Percentiles rank a stretch among this genome's conserved stretches.
phyloP scores from a whole-genome alignment of 1,140 invertebrate species.

The Ladona fulva region DNA sequence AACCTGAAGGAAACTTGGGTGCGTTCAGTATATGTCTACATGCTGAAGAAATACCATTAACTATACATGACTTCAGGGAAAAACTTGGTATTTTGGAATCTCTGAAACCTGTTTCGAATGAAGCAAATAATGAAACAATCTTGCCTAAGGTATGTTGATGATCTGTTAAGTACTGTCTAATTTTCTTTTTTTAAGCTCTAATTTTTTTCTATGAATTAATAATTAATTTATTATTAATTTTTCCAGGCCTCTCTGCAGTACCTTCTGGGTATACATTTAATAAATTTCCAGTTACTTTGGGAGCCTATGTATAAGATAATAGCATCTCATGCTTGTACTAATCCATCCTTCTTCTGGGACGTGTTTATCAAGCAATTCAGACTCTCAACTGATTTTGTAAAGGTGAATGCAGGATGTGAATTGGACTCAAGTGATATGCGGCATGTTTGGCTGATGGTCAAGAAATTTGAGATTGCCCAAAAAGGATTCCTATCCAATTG shows the following conservation, averaged over 20 bases:
- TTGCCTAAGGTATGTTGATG: too few relatives aligned
- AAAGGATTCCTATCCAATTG: too few relatives aligned
- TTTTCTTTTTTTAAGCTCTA: too few relatives aligned
- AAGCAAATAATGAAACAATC: too few relatives aligned
- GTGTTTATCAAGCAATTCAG: constrained; percentile 56
- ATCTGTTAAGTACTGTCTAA: too few relatives aligned
- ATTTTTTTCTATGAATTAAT: too few relatives aligned
- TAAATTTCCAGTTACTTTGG: constrained; percentile 86
- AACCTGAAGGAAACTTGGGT: background rate
- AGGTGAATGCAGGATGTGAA: too few relatives aligned
- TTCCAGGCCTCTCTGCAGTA: constrained; percentile 55
- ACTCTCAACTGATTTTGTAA: background rate
- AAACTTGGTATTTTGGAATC: background rate
- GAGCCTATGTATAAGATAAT: constrained; percentile 67
- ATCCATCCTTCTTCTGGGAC: constrained; percentile 64
- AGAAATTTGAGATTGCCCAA: too few relatives aligned
- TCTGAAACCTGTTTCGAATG: background rate
- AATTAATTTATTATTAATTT: constrained; percentile 35
- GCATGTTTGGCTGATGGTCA: too few relatives aligned
- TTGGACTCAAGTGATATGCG: too few relatives aligned
- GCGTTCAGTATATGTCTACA: background rate
- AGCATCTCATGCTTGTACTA: constrained; percentile 54
- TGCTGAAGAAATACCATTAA: background rate
- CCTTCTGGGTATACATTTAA: constrained; percentile 69
- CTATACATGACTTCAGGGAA: background rate